Conservation (phyloP, 2,797 vertebrate species). For the Acomys russatus region DNA sequence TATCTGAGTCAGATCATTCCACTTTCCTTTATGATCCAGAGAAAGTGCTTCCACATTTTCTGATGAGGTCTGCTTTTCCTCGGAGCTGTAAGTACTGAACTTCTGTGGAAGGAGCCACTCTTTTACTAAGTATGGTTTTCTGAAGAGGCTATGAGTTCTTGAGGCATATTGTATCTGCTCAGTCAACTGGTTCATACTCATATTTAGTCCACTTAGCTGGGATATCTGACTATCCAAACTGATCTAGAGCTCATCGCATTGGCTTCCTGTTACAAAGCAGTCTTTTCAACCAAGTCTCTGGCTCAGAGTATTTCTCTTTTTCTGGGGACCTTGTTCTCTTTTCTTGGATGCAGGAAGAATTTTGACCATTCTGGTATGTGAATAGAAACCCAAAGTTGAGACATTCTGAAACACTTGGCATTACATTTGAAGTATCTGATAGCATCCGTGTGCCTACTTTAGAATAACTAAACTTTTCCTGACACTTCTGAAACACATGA, state of each 20-base stretch:
- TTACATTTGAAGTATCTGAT: not conserved
- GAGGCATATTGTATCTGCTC: not conserved
- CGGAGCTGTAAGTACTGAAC: not conserved
- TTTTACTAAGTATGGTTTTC: not conserved
- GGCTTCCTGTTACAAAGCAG: not conserved
- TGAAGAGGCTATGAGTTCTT: not conserved
- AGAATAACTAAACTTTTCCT: not conserved
- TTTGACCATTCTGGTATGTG: not conserved
- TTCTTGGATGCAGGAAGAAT: not conserved
- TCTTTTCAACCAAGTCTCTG: not conserved
- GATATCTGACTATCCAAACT: not conserved
- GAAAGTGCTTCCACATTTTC: not conserved
- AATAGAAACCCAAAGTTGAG: not conserved
- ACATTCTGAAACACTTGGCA: not conserved
- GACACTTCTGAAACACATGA: conserved; percentile 50
- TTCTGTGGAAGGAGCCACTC: not conserved
- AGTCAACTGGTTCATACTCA: not conserved
- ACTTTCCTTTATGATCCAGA: conserved; percentile 5
- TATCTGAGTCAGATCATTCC: conserved; percentile 14
- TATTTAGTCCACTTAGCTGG: not conserved
- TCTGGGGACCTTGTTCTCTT: not conserved
- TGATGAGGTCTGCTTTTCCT: not conserved
- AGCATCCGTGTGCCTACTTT: conserved; percentile 35
- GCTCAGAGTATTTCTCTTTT: not conserved
- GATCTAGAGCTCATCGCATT: not conserved